These are phyloP conservation scores for Heliocidaris tuberculata DNA, from an alignment of 35 echinoderm and acorn worm species.

Conservation along the genomic window DNA sequence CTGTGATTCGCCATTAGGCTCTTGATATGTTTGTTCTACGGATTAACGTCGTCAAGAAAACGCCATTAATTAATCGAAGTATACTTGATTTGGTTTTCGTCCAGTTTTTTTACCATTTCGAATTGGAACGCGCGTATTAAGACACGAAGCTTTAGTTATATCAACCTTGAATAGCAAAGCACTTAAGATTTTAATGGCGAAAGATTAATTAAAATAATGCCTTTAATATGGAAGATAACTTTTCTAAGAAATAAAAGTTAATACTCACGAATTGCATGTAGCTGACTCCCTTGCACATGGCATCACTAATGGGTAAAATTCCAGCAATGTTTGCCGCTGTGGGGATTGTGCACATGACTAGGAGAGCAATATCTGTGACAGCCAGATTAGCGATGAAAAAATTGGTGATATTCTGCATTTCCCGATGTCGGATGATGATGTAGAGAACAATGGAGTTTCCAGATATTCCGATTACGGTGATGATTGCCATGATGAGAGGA, in stretches of 20 bases:
- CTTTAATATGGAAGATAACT: not conserved
- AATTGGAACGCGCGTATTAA: no score
- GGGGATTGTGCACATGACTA: conserved; percentile 80
- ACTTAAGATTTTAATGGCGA: not conserved
- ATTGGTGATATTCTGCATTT: conserved; percentile 99
- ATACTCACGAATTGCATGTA: conserved; percentile 99
- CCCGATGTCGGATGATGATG: conserved; percentile 80
- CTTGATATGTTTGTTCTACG: not conserved
- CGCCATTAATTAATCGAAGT: not conserved
- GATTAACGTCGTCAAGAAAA: not conserved
- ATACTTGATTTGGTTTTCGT: not conserved
- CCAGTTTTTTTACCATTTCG: not conserved
- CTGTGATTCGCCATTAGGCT: not conserved
- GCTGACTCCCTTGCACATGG: conserved; percentile 79
- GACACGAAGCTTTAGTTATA: no score
- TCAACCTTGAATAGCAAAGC: no score
- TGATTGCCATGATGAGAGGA: conserved; percentile 60
- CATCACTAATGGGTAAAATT: conserved; percentile 43
- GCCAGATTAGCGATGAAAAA: conserved; percentile 98
- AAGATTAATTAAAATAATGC: not conserved
- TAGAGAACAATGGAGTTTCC: conserved; percentile 89
- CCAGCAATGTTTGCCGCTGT: conserved; percentile 60
- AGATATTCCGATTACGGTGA: conserved; percentile 71
- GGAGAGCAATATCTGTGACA: conserved; percentile 85
- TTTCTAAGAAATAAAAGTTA: not conserved